Evolutionary conservation across 2,888 invertebrate genomes (phyloP).

Genomic region (Apamea anceps): DNA sequence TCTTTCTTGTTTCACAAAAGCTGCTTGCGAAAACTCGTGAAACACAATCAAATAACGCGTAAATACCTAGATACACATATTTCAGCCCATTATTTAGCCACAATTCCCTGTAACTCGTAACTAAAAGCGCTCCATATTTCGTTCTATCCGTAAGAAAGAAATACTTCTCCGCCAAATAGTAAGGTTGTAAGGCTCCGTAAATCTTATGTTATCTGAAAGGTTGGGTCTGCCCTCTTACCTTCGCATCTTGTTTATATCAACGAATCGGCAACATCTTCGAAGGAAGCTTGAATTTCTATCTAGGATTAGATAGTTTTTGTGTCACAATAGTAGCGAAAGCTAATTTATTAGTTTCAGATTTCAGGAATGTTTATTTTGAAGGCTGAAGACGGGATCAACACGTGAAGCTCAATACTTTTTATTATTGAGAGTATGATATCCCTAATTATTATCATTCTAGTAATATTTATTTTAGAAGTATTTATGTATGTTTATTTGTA

Average conservation of each 20-base stretch:
- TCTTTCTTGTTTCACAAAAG: not conserved
- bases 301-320: not conserved
- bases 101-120: slow-evolving; percentile 4
- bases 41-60: not conserved
- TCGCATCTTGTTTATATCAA: slow-evolving; percentile 36
- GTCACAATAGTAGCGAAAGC: not conserved
- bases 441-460: too few species aligned
- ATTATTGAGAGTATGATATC: too few species aligned
- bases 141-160: slow-evolving; percentile 29
- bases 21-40: not conserved
- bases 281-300: not conserved
- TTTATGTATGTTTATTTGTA: too few species aligned
- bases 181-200: slow-evolving; percentile 27
- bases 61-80: not conserved
- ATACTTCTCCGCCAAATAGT: slow-evolving; percentile 21
- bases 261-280: slow-evolving; percentile 24
- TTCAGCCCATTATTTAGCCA: slow-evolving; percentile 26
- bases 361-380: not conserved
- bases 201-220: slow-evolving; percentile 57
- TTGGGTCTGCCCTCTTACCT: slow-evolving; percentile 27
- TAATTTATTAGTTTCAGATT: not conserved
- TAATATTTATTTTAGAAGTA: too few species aligned
- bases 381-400: not conserved
- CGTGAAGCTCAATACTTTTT: not conserved
- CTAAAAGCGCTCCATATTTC: slow-evolving; percentile 1